These are phyloP conservation scores for Epinephelus lanceolatus DNA, from an alignment of 2,113 vertebrate genomes.

Conservation along the genomic window DNA sequence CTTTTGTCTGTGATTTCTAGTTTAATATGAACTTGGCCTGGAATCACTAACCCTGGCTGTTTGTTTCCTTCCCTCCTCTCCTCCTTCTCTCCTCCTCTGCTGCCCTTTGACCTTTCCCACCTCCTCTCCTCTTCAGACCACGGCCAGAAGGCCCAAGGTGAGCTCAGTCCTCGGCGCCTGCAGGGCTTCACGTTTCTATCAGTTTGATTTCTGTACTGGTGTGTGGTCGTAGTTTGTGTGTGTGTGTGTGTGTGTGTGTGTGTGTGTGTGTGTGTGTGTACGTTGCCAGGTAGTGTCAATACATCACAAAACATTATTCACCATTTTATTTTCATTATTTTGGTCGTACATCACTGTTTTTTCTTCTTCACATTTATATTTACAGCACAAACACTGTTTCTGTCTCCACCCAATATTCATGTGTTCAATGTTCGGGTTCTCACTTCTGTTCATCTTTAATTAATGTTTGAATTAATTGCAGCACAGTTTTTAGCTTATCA, in stretches of 20 bases:
- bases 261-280: constrained; percentile 5
- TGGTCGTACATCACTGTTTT: neutral
- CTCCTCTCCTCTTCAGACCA: constrained; percentile 87
- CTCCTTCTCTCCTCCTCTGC: constrained; percentile 11
- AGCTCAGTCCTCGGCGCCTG: constrained; percentile 69
- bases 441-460: neutral
- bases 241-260: neutral
- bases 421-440: neutral
- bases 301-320: neutral
- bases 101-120: constrained; percentile 65
- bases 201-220: neutral
- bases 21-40: constrained; percentile 47
- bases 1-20: constrained; percentile 39
- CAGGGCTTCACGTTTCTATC: constrained; percentile 18
- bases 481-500: neutral
- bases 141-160: constrained; percentile 93
- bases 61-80: constrained; percentile 66
- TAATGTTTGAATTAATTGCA: neutral
- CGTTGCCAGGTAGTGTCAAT: neutral
- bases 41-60: constrained; percentile 74
- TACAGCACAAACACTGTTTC: neutral
- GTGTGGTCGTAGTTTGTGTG: constrained; percentile 4
- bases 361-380: neutral
- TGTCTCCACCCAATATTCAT: neutral
- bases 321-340: constrained; percentile 3